Evolutionary conservation across 2,888 invertebrate genomes (phyloP).

Genomic region (Lepidocyrtoides sp.): DNA sequence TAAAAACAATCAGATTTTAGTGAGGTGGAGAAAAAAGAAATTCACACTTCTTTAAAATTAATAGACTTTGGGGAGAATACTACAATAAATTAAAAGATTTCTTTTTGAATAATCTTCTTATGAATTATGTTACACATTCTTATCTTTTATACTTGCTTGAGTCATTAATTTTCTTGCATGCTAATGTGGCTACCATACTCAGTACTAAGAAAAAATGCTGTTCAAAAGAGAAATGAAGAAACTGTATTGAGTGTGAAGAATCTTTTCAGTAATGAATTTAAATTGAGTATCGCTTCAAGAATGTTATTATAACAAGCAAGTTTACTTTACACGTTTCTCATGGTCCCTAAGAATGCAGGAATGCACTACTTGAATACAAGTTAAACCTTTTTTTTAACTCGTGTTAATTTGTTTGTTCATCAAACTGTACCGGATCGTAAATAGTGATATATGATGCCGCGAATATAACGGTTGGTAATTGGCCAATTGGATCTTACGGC

Average conservation of each 20-base stretch:
- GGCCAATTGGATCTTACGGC: conserved; percentile 41
- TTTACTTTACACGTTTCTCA: not conserved
- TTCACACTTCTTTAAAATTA: conserved; percentile 32
- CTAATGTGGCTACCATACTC: not conserved
- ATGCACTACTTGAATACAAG: not conserved
- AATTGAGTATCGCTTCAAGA: not conserved
- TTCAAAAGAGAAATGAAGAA: too few relatives aligned
- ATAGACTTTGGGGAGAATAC: conserved; percentile 10
- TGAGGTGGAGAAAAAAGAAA: conserved; percentile 25
- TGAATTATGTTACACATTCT: conserved; percentile 5
- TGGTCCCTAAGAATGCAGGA: not conserved
- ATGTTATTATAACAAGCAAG: not conserved
- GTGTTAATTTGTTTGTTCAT: conserved; percentile 56
- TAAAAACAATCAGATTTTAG: conserved; percentile 24
- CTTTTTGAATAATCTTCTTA: not conserved
- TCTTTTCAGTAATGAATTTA: not conserved
- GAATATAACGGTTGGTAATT: conserved; percentile 53
- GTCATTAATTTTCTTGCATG: conserved; percentile 15
- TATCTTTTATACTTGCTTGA: not conserved
- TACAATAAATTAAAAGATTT: too few relatives aligned
- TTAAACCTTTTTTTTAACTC: not conserved
- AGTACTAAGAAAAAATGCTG: not conserved
- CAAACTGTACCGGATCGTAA: conserved; percentile 45
- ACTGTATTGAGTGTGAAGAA: too few relatives aligned
- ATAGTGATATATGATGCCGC: conserved; percentile 53